Conservation (phyloP, 2,113 vertebrate species). For the Choloepus hoffmanni region DNA sequence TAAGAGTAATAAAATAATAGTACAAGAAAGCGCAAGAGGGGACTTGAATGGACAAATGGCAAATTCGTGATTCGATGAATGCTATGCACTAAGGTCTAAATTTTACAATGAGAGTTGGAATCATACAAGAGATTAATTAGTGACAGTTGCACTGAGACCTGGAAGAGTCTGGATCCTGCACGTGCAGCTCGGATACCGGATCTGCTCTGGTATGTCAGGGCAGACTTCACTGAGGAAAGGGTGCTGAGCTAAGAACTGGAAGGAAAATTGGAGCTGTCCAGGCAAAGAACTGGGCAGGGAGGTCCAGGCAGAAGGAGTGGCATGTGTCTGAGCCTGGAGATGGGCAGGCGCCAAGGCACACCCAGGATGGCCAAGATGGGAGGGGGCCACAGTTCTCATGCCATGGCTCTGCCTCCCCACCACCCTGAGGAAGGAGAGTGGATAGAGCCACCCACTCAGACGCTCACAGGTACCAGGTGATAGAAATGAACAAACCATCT, state of each 20-base stretch:
- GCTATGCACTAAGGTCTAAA: neutral
- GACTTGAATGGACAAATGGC: neutral
- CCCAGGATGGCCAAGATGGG: accelerated
- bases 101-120: neutral
- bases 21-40: neutral
- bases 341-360: neutral
- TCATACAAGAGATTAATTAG: accelerated
- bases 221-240: neutral
- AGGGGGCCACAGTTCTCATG: accelerated
- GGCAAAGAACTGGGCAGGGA: neutral
- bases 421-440: neutral
- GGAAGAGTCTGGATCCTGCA: accelerated
- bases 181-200: neutral
- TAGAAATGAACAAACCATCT: neutral
- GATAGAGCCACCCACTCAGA: neutral
- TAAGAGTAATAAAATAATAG: neutral
- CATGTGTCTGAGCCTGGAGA: accelerated
- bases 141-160: accelerated
- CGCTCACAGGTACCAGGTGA: neutral
- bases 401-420: neutral
- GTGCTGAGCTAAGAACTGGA: accelerated
- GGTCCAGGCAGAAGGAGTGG: neutral
- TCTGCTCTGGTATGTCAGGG: too few relatives aligned
- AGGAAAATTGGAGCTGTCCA: neutral
- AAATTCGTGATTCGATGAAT: accelerated